Base-by-base conservation (phyloP, 2,113 vertebrate genomes). In the Grallaria varia region DNA sequence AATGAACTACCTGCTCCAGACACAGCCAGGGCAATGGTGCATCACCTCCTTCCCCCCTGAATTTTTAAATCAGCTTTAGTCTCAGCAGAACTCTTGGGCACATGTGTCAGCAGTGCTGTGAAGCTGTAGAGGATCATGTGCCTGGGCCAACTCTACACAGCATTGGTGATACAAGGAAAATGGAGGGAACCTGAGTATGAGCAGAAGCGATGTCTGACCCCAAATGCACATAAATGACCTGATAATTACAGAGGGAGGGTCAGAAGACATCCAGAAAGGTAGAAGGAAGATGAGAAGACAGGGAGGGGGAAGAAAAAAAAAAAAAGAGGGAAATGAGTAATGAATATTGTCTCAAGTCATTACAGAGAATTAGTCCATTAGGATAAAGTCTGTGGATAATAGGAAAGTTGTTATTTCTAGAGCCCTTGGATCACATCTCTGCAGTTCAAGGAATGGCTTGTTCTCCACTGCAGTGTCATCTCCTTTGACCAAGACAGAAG, bases 301-400 rank as follows among this genome's bases (percentile, higher is more conserved):
- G 5, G 6, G 2, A 15, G 30, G 15, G 3, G 5, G 4, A 5
- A 3, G 23, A 7, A 1, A 52, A 19, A 8, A 24, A 25, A 19
- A 6, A 23, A 18, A 31, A 14, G 13, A 56, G 9, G 12, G 8
- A 79, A 62, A 63, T 12, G 12, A 55, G 20, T 28, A 63, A 64
- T 53, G 2, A 74, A 56, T 33, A 33, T 18, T 37, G 14, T 50
- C 27, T 59, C 24, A 28, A 79, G 39, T 52, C 30, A 64, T 49
- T 60, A 42, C 10, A 93, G 62, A 63, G 33, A 72, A 50, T 27
- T 14, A 37, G 24, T 59, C 55, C 40, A 30, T n/a, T 4, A 59
- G 23, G 69, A 53, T 50, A 75, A 74, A 0, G 4, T 35, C 11
- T 18, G n/a, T 42, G 28, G 12, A 12, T 17, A 52, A 33, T 16